phyloP scores from a whole-genome alignment of 2,113 vertebrate species.

The Anolis carolinensis region DNA sequence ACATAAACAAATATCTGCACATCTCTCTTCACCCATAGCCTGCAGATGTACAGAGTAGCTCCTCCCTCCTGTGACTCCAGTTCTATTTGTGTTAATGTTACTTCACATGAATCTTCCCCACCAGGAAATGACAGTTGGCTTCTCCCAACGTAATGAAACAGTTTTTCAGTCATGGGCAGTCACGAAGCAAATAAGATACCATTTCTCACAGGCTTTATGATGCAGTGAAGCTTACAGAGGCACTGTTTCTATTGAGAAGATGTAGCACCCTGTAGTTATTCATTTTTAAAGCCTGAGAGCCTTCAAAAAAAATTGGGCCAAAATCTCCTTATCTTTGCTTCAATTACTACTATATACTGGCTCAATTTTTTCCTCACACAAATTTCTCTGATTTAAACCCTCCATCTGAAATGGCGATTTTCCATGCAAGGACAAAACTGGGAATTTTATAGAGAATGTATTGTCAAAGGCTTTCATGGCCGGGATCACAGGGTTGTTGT shows the following conservation, averaged over 20 bases:
- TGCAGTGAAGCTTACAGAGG: constrained; percentile 54
- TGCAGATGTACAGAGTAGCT: constrained; percentile 26
- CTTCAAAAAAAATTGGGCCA: background rate
- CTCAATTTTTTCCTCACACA: background rate
- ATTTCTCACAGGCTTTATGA: constrained; percentile 64
- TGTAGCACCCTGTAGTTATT: background rate
- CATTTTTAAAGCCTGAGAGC: background rate
- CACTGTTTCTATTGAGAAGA: constrained; percentile 48
- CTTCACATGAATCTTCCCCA: constrained; percentile 44
- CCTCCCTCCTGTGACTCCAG: background rate
- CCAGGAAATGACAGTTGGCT: constrained; percentile 44
- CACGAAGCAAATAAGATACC: constrained; percentile 62
- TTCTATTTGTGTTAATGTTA: constrained; percentile 41
- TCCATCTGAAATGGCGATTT: background rate
- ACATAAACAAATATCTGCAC: background rate
- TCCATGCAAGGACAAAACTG: background rate
- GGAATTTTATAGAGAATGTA: too few relatives aligned
- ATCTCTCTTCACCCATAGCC: background rate
- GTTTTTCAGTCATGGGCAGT: constrained; percentile 60
- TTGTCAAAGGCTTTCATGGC: too few relatives aligned
- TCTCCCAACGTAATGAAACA: constrained; percentile 58
- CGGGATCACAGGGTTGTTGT: too few relatives aligned
- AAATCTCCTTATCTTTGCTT: background rate
- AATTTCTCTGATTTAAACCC: background rate
- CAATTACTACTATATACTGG: background rate